Evolutionary conservation across 2,113 vertebrate genomes (phyloP).

Genomic region (Shinisaurus crocodilurus): DNA sequence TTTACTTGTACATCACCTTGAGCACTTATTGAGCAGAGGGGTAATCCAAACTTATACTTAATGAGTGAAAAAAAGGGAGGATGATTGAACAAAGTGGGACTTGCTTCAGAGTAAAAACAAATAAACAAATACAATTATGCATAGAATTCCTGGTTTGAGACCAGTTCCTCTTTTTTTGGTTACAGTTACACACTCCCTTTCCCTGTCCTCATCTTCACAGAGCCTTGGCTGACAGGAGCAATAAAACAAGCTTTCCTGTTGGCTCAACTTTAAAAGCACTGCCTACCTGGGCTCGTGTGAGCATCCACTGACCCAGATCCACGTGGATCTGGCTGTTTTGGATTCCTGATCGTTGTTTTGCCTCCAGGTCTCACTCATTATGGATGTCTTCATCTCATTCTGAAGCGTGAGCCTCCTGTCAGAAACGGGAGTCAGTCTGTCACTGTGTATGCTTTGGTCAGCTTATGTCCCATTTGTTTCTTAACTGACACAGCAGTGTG

Average conservation of each 20-base stretch:
- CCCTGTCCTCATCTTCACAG: neutral
- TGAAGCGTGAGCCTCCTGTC: neutral
- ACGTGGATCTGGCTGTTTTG: neutral
- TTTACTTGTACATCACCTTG: neutral
- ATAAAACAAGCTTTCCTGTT: neutral
- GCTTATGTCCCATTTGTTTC: conserved; percentile 45
- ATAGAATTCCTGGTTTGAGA: neutral
- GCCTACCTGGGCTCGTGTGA: rapidly evolving
- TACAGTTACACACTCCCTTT: too few species aligned
- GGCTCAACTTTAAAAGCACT: neutral
- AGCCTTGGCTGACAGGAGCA: neutral
- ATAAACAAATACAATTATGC: neutral
- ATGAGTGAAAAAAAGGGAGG: neutral
- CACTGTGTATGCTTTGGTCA: conserved; percentile 43
- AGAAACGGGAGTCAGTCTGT: conserved; percentile 50
- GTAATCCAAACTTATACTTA: neutral
- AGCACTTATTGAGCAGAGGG: neutral
- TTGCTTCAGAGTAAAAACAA: too few species aligned
- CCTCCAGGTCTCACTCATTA: conserved; percentile 15
- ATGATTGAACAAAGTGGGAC: neutral
- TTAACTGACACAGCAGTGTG: conserved; percentile 54
- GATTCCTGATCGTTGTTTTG: neutral
- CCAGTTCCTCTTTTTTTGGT: neutral
- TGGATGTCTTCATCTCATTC: neutral
- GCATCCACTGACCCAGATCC: neutral